Base-by-base conservation (phyloP, 2,888 invertebrate species). In the Leptinotarsa tumamoca region DNA sequence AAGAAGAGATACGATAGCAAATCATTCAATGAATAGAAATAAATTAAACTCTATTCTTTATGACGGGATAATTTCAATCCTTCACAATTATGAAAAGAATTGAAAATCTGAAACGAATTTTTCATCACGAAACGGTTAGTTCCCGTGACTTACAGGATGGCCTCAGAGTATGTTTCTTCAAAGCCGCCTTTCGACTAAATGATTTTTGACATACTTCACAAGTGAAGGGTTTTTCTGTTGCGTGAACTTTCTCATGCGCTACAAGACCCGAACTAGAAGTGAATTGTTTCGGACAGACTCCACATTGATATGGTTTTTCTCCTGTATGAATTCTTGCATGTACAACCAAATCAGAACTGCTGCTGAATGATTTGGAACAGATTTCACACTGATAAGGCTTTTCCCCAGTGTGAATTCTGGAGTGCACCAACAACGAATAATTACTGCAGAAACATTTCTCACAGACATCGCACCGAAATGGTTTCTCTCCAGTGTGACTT, bases 391-490 rank as follows among this genome's bases (percentile, higher is more conserved):
- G 10, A 18, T 67, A 72, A 5, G 54, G 58, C n/a, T 67, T 58
- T 33, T 72, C 72, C 1, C 67, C 66, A 5, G 68, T 49, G 66
- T 74, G 71, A 17, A 67, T 58, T 67, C 67, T 50, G 51, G 67
- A 27, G 23, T 74, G 74, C 4, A 54, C n/a, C 21, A 4, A 67
- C 5, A 74, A 21, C 5, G 49, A 18, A 15, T 21, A 15, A 21
- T 71, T 74, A 10, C 27, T 50, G 13, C 18, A 21, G 51, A 74
- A 74, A 5, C 33, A 4, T 51, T 74, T 71, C 4, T 18, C 27
- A 61, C 68, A 72, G 17, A 72, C 27, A 15, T 63, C 68, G 17
- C 72, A 73, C 52, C 52, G 58, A 15, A 58, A 63, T 17, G 58
- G 68, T 33, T 68, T 73, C 18, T 51, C 61, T 13, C 51, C 58